Conservation (phyloP, 2,888 invertebrate species). For the Dryomyza anilis region DNA sequence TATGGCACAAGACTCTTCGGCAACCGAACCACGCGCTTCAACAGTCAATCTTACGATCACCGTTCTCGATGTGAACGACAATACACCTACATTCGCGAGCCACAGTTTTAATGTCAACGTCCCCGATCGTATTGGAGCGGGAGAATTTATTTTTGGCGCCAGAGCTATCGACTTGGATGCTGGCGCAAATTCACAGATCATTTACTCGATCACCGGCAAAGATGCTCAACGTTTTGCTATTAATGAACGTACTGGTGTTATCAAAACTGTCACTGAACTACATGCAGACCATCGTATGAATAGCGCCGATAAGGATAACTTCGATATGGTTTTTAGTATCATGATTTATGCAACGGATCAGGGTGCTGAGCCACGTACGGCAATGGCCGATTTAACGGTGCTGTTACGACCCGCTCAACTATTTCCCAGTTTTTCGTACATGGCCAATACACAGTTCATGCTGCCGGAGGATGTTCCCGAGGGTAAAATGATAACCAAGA, state of each 20-base stretch:
- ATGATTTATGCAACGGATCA: constrained; percentile 82
- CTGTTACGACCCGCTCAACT: constrained; percentile 76
- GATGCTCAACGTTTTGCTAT: constrained; percentile 80
- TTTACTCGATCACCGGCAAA: constrained; percentile 78
- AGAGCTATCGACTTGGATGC: constrained; percentile 84
- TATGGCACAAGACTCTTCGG: constrained; percentile 87
- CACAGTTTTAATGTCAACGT: constrained; percentile 79
- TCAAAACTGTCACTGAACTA: constrained; percentile 76
- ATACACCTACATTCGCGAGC: constrained; percentile 77
- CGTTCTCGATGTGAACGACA: constrained; percentile 85
- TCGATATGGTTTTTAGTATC: constrained; percentile 70
- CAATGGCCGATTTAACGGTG: constrained; percentile 77
- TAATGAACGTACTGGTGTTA: constrained; percentile 82
- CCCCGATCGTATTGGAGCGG: constrained; percentile 78
- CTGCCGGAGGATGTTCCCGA: constrained; percentile 80
- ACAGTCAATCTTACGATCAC: constrained; percentile 82
- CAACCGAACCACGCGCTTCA: constrained; percentile 81
- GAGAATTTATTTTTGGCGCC: constrained; percentile 89
- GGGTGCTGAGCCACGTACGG: constrained; percentile 71
- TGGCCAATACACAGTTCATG: constrained; percentile 74
- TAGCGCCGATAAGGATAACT: constrained; percentile 64
- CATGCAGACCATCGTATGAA: constrained; percentile 48
- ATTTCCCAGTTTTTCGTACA: constrained; percentile 79
- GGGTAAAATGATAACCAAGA: constrained; percentile 76
- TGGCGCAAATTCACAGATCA: constrained; percentile 79